Conservation (phyloP, 92 coral and sea anemone species). For the Siderastrea siderea region DNA sequence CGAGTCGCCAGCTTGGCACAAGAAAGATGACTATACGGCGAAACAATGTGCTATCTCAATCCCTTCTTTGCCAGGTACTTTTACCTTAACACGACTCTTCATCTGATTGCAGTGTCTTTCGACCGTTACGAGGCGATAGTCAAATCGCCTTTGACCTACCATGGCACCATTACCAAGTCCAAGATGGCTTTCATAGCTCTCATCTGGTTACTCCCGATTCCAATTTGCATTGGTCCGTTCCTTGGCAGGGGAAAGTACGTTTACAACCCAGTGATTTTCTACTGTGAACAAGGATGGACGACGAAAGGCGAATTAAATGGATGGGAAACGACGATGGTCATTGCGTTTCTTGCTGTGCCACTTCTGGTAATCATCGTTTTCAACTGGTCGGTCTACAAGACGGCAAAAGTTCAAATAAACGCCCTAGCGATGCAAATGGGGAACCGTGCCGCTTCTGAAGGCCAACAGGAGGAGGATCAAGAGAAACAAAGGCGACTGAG, state of each 20-base stretch:
- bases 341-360: too few species aligned
- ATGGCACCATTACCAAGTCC: too few species aligned
- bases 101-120: conserved; percentile 7
- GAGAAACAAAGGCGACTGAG: too few species aligned
- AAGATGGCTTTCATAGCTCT: too few species aligned
- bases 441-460: not conserved
- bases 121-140: conserved; percentile 15
- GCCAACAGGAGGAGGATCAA: not conserved
- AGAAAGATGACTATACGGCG: not conserved
- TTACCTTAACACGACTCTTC: not conserved
- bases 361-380: not conserved
- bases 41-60: too few species aligned
- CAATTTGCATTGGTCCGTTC: not conserved
- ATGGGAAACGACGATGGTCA: not conserved
- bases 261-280: not conserved
- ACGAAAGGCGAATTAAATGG: not conserved
- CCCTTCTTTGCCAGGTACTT: too few species aligned
- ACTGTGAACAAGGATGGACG: too few species aligned
- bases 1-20: not conserved
- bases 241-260: not conserved
- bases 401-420: not conserved
- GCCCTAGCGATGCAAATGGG: too few species aligned
- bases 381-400: not conserved
- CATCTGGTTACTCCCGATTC: too few species aligned
- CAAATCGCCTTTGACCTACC: not conserved